Conservation (phyloP, 1,140 invertebrate genomes). For the Cotesia chilonis region DNA sequence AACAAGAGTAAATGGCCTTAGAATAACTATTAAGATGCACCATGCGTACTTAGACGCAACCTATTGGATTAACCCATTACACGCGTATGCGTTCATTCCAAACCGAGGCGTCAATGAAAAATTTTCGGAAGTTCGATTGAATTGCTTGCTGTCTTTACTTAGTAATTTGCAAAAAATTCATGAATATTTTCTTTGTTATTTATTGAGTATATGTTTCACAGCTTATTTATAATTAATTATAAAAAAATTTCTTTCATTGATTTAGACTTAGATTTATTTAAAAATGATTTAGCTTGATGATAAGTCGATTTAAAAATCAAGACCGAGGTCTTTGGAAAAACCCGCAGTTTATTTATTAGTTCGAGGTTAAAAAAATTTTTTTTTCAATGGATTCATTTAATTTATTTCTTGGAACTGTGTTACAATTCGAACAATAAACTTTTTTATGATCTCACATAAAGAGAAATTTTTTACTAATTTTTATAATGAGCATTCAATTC, state of each 20-base stretch:
- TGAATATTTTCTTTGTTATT: too few relatives aligned
- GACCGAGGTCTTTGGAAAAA: conserved; percentile 33
- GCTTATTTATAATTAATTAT: too few relatives aligned
- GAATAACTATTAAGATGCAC: conserved; percentile 56
- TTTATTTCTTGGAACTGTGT: background rate
- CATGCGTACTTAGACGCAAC: conserved; percentile 50
- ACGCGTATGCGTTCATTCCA: background rate
- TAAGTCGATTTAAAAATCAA: conserved; percentile 8
- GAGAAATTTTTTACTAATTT: too few relatives aligned
- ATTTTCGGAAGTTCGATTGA: background rate
- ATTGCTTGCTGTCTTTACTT: too few relatives aligned
- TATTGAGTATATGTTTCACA: too few relatives aligned
- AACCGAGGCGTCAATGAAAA: background rate
- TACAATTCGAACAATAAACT: too few relatives aligned
- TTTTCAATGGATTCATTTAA: conserved; percentile 11
- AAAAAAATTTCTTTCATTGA: too few relatives aligned
- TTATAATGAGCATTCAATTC: too few relatives aligned
- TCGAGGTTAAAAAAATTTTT: background rate
- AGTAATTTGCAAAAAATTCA: too few relatives aligned
- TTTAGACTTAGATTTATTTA: too few relatives aligned
- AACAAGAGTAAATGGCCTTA: conserved; percentile 62
- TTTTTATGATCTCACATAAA: too few relatives aligned
- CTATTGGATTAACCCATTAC: conserved; percentile 33
- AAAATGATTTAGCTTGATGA: too few relatives aligned
- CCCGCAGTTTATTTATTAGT: conserved; percentile 16